phyloP scores from a whole-genome alignment of 1,140 invertebrate genomes.

The Philopotamus ludificatus region DNA sequence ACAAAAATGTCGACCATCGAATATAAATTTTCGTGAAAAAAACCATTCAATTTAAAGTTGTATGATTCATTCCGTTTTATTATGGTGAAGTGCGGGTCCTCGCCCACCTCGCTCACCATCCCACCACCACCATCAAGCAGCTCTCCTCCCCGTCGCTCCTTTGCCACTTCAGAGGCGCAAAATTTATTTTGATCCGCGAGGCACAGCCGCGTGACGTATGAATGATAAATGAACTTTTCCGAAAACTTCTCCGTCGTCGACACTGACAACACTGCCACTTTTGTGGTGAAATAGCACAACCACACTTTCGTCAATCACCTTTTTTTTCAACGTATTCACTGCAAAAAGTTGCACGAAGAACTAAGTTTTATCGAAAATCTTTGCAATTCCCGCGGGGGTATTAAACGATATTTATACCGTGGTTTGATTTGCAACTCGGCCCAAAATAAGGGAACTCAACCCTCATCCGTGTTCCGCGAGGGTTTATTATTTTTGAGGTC shows the following conservation, averaged over 20 bases:
- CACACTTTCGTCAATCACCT: slow-evolving; percentile 13
- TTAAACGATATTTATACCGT: too few relatives aligned
- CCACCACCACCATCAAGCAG: background rate
- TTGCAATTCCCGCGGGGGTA: too few relatives aligned
- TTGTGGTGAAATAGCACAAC: background rate
- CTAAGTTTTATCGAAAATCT: too few relatives aligned
- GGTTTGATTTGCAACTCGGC: too few relatives aligned
- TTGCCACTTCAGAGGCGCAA: slow-evolving; percentile 18
- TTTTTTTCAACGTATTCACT: background rate
- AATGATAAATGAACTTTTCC: slow-evolving; percentile 40
- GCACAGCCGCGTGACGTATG: slow-evolving; percentile 36
- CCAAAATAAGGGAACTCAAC: too few relatives aligned
- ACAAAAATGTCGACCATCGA: background rate
- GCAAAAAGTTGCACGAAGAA: too few relatives aligned
- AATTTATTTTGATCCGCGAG: slow-evolving; percentile 40
- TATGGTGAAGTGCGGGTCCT: background rate
- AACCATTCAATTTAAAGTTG: slow-evolving; percentile 29
- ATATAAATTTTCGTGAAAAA: background rate
- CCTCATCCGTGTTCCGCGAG: too few relatives aligned
- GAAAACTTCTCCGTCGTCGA: slow-evolving; percentile 14
- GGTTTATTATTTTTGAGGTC: too few relatives aligned
- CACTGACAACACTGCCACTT: slow-evolving; percentile 29
- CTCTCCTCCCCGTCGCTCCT: background rate
- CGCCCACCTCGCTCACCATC: background rate
- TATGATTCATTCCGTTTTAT: slow-evolving; percentile 30